phyloP scores from a whole-genome alignment of 2,113 vertebrate genomes.

The Rissa tridactyla region DNA sequence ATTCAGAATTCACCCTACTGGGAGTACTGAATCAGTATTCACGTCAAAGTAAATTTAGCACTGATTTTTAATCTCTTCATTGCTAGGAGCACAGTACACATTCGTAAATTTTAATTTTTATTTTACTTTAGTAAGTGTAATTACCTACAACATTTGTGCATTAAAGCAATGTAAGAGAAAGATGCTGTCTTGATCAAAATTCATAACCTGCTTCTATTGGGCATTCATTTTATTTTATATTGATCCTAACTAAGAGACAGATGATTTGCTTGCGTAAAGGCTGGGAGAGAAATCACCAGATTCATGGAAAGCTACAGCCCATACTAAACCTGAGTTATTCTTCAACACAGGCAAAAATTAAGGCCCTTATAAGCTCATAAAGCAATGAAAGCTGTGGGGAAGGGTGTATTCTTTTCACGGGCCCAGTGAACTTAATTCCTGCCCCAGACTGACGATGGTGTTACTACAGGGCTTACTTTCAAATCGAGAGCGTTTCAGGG shows the following conservation, averaged over 20 bases:
- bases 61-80: slow-evolving; percentile 55
- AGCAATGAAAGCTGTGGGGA: not conserved
- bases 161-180: slow-evolving; percentile 19
- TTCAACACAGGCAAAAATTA: not conserved
- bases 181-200: slow-evolving; percentile 46
- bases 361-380: not conserved
- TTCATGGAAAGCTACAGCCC: not conserved
- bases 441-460: not conserved
- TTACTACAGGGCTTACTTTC: not conserved
- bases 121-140: slow-evolving; percentile 61
- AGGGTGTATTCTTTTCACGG: not conserved
- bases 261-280: not conserved
- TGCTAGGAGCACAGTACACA: slow-evolving; percentile 42
- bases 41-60: slow-evolving; percentile 53
- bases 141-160: slow-evolving; percentile 55
- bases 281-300: not conserved
- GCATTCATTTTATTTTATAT: slow-evolving; percentile 26
- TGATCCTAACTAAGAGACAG: slow-evolving; percentile 8
- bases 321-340: not conserved
- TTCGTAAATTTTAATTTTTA: slow-evolving; percentile 65
- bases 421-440: not conserved
- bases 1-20: slow-evolving; percentile 24
- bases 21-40: slow-evolving; percentile 42
- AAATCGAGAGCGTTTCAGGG: not conserved
- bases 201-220: slow-evolving; percentile 15